Base-by-base conservation (phyloP, 1,140 invertebrate species). In the Tribolium castaneum region DNA sequence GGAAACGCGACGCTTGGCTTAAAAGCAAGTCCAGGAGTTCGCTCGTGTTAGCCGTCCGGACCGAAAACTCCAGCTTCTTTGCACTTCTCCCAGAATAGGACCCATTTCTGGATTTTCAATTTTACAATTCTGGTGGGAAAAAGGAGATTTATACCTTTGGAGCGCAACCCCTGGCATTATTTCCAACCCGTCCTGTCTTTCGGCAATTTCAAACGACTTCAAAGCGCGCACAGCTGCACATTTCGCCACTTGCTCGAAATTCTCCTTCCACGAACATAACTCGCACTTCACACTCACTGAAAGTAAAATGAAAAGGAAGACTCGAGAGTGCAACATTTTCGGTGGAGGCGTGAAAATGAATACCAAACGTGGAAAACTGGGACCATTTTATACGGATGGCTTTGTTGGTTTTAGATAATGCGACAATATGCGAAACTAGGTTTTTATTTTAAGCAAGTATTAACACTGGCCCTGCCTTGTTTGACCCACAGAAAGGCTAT, bases 1-100 rank as follows among this genome's bases (percentile, higher is more conserved):
- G 81, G 83, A 93, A 92, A 4, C 89, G 87, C 13, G 88, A 78
- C 1, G 85, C 87, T 30, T 30, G 1, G 89, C 88, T 59, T 91
- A 88, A n/a, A 12, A 90, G 87, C 16, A 92, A 82, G 86, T 88
- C 89, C 1, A 89, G 78, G 1, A 93, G 87, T 12, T 89, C 83
- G 9, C 87, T 89, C 45, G 90, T 89, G 25, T n/a, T 59, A 25
- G 16, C 54, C 6, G 19, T n/a, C 7, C n/a, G 39, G 39, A 45
- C 39, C 2, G 39, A 45, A 45, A 45, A 45, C n/a, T 45, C 9
- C 0, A 45, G 39, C 7, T 45, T 45, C n/a, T 45, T 45, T 1
- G 39, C 39, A 9, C 39, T 45, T 45, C 39, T 0, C 3, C 5
- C 7, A 3, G 39, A 45, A 9, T 45, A 45, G 9, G 7, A 7